Evolutionary conservation across 1,140 invertebrate genomes (phyloP).

Genomic region (Drepana arcuata): DNA sequence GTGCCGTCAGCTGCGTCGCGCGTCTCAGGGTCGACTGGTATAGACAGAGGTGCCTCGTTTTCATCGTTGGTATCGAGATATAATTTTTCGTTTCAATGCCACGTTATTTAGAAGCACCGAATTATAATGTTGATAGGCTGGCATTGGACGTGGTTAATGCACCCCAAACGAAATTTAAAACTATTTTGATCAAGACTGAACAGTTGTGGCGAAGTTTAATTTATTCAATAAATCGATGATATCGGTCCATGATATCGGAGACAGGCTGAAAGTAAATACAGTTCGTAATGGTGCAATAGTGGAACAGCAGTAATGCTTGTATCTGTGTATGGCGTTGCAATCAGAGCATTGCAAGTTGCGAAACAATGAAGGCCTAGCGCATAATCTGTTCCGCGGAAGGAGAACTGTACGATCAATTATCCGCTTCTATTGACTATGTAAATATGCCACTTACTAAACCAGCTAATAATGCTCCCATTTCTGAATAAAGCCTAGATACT

Average conservation of each 20-base stretch:
- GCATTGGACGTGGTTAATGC: not conserved
- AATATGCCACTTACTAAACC: no score
- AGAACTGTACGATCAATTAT: conserved; percentile 6
- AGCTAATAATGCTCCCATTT: no score
- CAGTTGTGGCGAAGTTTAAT: no score
- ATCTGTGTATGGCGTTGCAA: conserved; percentile 34
- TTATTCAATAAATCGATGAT: no score
- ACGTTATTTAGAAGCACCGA: conserved; percentile 14
- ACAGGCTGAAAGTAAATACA: conserved; percentile 7
- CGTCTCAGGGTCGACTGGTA: conserved; percentile 58
- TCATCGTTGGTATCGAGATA: conserved; percentile 30
- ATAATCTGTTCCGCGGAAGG: conserved; percentile 38
- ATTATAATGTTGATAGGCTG: not conserved
- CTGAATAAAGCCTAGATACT: no score
- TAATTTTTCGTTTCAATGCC: conserved; percentile 31
- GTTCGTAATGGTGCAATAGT: conserved; percentile 28
- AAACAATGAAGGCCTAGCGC: conserved; percentile 37
- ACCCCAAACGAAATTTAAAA: no score
- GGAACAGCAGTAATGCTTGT: conserved; percentile 20
- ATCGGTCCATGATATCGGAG: no score
- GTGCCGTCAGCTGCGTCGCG: conserved; percentile 33
- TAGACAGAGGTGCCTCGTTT: conserved; percentile 15
- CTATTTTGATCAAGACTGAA: no score
- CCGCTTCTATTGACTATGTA: no score
- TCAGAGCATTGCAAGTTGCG: conserved; percentile 51